A percentile compares a stretch with the other conserved stretches of the same genome.
These are phyloP conservation scores for Neodiprion fabricii DNA, from an alignment of 1,140 invertebrate species.

Conservation along the genomic window DNA sequence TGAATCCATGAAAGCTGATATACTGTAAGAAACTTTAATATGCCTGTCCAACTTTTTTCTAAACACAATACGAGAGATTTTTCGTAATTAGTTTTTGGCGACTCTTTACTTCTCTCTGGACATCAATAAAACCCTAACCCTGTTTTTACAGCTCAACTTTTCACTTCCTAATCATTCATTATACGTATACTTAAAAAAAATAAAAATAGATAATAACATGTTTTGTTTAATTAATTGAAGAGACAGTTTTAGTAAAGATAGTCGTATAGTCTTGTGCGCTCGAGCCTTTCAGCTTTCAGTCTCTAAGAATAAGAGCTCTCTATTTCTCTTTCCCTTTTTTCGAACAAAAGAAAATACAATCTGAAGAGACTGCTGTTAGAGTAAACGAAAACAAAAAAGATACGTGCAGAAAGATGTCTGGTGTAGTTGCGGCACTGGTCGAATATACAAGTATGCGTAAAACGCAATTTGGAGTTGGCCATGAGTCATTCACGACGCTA, in stretches of 20 bases:
- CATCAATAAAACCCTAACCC: neutral
- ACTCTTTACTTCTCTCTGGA: neutral
- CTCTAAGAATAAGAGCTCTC: conserved; percentile 4
- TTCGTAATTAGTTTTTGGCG: too few species aligned
- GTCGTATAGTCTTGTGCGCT: too few species aligned
- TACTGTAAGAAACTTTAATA: too few species aligned
- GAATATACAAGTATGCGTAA: neutral
- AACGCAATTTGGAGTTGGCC: neutral
- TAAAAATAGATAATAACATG: neutral
- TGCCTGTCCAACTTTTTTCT: too few species aligned
- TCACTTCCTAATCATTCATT: neutral
- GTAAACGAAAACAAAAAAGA: neutral
- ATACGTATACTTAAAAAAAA: neutral
- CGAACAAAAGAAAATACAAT: neutral
- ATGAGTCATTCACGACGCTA: neutral
- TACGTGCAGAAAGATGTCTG: neutral
- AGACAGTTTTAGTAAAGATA: neutral
- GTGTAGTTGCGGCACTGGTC: neutral
- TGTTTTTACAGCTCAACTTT: neutral
- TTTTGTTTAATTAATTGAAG: neutral
- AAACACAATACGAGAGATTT: too few species aligned
- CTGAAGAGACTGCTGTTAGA: neutral
- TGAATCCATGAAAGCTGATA: too few species aligned
- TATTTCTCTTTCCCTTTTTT: neutral
- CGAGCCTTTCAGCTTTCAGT: neutral